Base-by-base conservation (phyloP, 2,113 vertebrate species). In the Hippolais icterina region DNA sequence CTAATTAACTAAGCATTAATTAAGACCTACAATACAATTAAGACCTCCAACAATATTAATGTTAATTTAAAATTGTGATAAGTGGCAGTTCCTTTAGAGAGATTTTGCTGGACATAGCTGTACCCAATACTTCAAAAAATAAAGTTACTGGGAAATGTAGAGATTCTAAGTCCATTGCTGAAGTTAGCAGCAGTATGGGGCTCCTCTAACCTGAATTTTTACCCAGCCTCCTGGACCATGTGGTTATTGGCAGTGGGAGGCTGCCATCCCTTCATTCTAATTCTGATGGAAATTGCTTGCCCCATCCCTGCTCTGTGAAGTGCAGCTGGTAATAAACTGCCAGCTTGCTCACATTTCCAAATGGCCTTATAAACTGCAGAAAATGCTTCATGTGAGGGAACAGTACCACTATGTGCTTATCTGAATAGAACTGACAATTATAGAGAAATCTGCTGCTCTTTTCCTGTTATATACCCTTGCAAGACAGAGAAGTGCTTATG, bases 401-500 rank as follows among this genome's bases (percentile, higher is more conserved):
- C 72, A 71, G 92, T 18, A 49, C 44, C 60, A 42, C 85, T 89
- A 15, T 60, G 57, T 37, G 57, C 78, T 70, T 90, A 69, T 94
- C 89, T 96, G 76, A 91, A 95, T 60, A 79, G 95, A 90, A 63
- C 80, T 89, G 92, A 94, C 80, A 41, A 95, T 94, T 87, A 86
- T 50, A 96, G 93, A 29, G 0, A 97, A 96, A 96, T 94, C 78
- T 95, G 87, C 79, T 94, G 83, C 66, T 92, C 68, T 93, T 94
- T 93, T 70, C 64, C 96, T 89, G 28, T 91, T 75, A 91, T 50
- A 86, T 59, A n/a, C 64, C 69, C 87, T 71, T 60, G 82, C 79
- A 84, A 85, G 89, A 91, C 83, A 91, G 76, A 96, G 94, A 89
- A 93, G 71, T 95, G 95, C 93, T 95, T 94, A 87, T 89, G 89